Evolutionary conservation across 2,113 vertebrate genomes (phyloP), one percentile per base, ranked within the genome.

Genomic region (Paradoxurus hermaphroditus): DNA sequence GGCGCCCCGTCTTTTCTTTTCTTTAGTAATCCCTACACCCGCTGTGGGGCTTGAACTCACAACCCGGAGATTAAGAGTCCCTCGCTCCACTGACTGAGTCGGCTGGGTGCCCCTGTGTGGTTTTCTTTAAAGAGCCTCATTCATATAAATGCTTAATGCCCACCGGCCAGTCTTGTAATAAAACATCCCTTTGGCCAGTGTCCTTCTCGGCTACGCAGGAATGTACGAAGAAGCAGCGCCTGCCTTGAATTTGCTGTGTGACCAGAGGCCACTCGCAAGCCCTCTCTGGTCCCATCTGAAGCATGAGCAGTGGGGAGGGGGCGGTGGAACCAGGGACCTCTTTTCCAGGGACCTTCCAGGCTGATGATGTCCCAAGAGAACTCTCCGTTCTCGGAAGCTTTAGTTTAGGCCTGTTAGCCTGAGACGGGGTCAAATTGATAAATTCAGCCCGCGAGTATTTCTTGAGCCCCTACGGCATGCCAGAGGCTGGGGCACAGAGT

Each of bases 151-250:
- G 14, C 73, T 93, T 36, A 27, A 7, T 1, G 1, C 15, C 21
- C 25, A 11, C 34, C 41, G 65, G 65, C 65, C 75, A 31, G 36
- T 18, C 36, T 63, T 44, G 46, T 19, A 53, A 25, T 25, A 34
- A 46, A 16, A 34, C 4, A 0, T 27, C 10, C 4, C 0, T 0
- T 12, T 29, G 41, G 56, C 46, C 29, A 10, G 1, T 1, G 7
- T 65, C 29, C 81, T 36, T 70, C 15, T 34, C 11, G 84, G 46
- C 31, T 31, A 31, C 31, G 12, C 27, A 29, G n/a, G 36, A 6
- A 10, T 27, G 4, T 41, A 18, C 27, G 21, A 4, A 81, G 59
- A 53, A 46, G 59, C 8, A 25, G 75, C 19, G 68, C 15, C 44
- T 75, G 67, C 21, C n/a, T 53, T 27, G 6, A 29, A 21, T 44